These are phyloP conservation scores for Troilus luridus DNA, from an alignment of 2,888 invertebrate species.

Conservation along the genomic window DNA sequence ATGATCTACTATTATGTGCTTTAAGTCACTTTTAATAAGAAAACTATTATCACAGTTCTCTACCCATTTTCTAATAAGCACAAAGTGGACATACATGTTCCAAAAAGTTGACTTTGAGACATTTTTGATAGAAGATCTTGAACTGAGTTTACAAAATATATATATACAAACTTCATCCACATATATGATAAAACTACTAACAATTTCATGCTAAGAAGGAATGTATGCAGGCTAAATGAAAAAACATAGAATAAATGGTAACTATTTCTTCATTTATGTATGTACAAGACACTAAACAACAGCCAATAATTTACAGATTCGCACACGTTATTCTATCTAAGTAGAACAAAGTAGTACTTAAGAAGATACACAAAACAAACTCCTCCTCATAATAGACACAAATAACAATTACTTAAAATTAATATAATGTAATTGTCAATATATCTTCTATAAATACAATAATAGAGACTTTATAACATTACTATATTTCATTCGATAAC, in stretches of 20 bases:
- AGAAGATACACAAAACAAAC: background rate
- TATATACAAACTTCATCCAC: slow-evolving; percentile 3
- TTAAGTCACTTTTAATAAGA: background rate
- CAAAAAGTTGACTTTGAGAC: background rate
- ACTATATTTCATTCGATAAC: background rate
- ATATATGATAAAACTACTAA: background rate
- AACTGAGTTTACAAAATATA: slow-evolving; percentile 17
- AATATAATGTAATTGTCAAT: background rate
- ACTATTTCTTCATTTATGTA: background rate
- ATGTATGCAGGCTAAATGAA: background rate
- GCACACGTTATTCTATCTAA: slow-evolving; percentile 1
- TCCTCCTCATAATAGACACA: slow-evolving; percentile 18
- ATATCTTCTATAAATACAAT: background rate
- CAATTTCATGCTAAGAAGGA: slow-evolving; percentile 32
- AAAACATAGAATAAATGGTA: slow-evolving; percentile 22
- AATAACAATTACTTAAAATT: slow-evolving; percentile 12
- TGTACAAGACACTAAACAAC: background rate
- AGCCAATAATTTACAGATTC: background rate
- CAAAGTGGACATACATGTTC: background rate
- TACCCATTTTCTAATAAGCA: background rate
- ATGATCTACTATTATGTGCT: background rate
- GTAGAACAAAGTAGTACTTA: slow-evolving; percentile 42
- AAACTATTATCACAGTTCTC: slow-evolving; percentile 25
- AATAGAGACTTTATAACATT: background rate
- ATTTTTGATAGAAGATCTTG: slow-evolving; percentile 26